phyloP scores from a whole-genome alignment of 2,113 vertebrate species.

The Platysteira castanea region DNA sequence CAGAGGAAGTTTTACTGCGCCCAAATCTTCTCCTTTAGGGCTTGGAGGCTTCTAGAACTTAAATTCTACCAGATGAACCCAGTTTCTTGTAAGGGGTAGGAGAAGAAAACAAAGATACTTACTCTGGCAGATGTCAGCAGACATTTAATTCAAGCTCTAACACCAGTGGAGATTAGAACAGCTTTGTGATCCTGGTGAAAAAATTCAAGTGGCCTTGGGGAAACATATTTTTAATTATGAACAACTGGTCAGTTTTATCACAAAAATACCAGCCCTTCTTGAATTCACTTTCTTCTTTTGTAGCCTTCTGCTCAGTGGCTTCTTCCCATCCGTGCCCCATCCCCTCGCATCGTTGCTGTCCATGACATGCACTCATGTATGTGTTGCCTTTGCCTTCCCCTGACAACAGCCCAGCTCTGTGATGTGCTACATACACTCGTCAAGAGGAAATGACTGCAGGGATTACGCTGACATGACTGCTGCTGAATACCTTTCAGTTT shows the following conservation, averaged over 20 bases:
- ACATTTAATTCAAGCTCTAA: constrained; percentile 45
- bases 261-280: background rate
- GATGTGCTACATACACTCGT: background rate
- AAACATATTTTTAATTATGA: background rate
- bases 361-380: background rate
- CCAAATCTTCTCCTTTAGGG: background rate
- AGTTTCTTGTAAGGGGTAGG: background rate
- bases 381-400: background rate
- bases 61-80: background rate
- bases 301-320: background rate
- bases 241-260: background rate
- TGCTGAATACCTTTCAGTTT: background rate
- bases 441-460: background rate
- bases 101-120: background rate
- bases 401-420: background rate
- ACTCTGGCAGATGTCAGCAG: constrained; percentile 22
- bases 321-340: background rate
- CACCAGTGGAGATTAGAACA: constrained; percentile 24
- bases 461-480: background rate
- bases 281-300: background rate
- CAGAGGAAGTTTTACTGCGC: background rate
- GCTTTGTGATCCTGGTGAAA: background rate
- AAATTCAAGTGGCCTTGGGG: constrained; percentile 1
- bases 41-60: background rate
- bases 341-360: accelerated